Evolutionary conservation across 2,113 vertebrate genomes (phyloP), one percentile per base, ranked within the genome.

Genomic region (Gallinago media): DNA sequence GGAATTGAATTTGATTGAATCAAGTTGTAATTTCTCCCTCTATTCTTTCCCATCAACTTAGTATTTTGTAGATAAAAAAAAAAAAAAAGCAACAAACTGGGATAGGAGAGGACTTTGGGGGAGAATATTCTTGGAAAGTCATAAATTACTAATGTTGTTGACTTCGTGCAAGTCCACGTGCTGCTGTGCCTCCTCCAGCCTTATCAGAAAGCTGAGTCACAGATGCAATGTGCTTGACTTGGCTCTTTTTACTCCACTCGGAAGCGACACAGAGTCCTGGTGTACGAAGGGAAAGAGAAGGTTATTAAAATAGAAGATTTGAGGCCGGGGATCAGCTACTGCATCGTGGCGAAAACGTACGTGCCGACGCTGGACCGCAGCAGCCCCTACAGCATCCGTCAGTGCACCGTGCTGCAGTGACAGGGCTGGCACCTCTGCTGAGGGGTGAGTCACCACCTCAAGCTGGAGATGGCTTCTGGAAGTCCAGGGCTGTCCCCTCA

Each of bases 271-370:
- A 97, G 91, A 59, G 54, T 38, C 58, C 88, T 94, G 80, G 89
- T 96, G 4, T 98, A 98, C 2, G 97, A 98, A 97, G 98, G 98
- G 47, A 54, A 85, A 55, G 66, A 76, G 12, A 97, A 94, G 46
- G 12, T 92, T 34, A 63, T 98, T 72, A 68, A 96, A 94, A 91
- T 98, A 62, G 47, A 95, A 95, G 79, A 83, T 42, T 32, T 97
- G 81, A 81, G 58, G 38, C 83, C 78, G 5, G 89, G 47, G 55
- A 59, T 95, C 58, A 87, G 84, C 55, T 98, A 97, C 91, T 98
- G 98, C 29, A 0, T 97, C 1, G 15, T 75, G 61, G 97, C 97
- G 22, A 97, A 96, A 78, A 87, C 52, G 0, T 97, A 97, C 0
- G 19, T 92, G 70, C 97, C 95, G 2, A 2, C 31, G 44, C 78